These are phyloP conservation scores for Pachyrhynchus sulphureomaculatus DNA, from an alignment of 1,140 invertebrate genomes.

Conservation along the genomic window DNA sequence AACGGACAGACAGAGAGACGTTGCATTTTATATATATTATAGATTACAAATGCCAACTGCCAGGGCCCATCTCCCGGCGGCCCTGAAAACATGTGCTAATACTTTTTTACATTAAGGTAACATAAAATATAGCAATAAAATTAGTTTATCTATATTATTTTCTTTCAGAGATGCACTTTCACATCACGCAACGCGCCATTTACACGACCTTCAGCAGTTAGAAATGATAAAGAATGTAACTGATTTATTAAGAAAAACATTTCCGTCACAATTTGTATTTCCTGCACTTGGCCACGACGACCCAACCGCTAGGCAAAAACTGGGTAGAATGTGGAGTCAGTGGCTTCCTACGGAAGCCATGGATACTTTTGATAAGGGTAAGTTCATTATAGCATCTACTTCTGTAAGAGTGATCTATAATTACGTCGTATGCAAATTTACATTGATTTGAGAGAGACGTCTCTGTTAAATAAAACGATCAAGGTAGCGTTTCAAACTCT, in stretches of 20 bases:
- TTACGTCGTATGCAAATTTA: no score
- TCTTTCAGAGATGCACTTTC: conserved; percentile 66
- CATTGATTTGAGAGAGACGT: no score
- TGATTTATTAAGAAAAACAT: conserved; percentile 71
- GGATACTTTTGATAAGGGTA: conserved; percentile 75
- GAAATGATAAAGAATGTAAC: conserved; percentile 75
- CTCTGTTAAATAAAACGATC: no score
- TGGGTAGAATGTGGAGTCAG: conserved; percentile 74
- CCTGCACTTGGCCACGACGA: conserved; percentile 81
- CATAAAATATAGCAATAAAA: no score
- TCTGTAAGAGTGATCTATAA: background rate
- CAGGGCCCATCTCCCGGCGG: no score
- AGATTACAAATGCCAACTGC: no score
- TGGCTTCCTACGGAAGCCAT: conserved; percentile 80
- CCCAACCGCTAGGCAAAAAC: conserved; percentile 62
- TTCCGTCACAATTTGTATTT: conserved; percentile 79
- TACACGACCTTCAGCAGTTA: conserved; percentile 63
- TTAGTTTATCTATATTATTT: no score
- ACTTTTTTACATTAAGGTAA: no score
- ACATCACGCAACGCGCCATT: conserved; percentile 51
- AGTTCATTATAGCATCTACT: conserved; percentile 34
- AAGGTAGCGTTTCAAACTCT: no score
- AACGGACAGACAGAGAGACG: no score
- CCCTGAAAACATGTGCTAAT: no score
- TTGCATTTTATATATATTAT: no score